Percentiles rank a stretch among this genome's conserved stretches.
Conservation (phyloP, 2,113 vertebrate species). For the rabbit (Oryctolagus cuniculus) region DNA sequence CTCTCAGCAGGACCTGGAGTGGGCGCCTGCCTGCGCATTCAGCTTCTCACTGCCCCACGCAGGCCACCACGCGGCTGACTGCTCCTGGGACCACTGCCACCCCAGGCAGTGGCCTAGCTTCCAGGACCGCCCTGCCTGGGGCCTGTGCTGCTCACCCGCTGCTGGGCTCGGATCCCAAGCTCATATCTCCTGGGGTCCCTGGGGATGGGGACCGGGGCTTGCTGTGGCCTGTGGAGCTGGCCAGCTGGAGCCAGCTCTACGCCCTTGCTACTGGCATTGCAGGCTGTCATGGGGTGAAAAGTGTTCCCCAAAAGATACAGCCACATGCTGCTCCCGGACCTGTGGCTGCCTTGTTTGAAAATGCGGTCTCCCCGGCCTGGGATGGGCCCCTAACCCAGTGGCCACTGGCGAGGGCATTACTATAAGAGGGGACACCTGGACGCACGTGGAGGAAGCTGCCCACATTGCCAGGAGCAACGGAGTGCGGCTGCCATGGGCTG, state of each 20-base stretch:
- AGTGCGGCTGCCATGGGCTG: neutral
- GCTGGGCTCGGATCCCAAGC: too few species aligned
- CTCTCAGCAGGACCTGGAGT: too few species aligned
- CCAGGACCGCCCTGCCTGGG: neutral
- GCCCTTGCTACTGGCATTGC: neutral
- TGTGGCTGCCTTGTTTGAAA: neutral
- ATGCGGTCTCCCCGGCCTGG: fast-evolving
- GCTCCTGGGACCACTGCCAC: neutral
- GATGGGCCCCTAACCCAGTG: neutral
- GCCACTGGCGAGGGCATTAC: too few species aligned
- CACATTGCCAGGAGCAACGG: fast-evolving
- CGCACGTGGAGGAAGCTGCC: too few species aligned
- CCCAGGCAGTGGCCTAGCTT: neutral
- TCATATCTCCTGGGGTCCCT: neutral
- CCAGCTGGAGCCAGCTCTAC: fast-evolving
- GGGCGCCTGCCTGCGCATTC: neutral
- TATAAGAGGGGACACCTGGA: neutral
- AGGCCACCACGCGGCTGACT: fast-evolving
- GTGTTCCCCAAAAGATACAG: neutral
- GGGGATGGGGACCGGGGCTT: too few species aligned
- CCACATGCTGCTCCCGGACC: too few species aligned
- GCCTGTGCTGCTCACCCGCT: too few species aligned
- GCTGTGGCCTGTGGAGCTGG: neutral
- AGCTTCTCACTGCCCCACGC: neutral
- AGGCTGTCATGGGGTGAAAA: neutral